These are phyloP conservation scores for Porphyrio hochstetteri DNA, from an alignment of 2,113 vertebrate species.

Conservation along the genomic window DNA sequence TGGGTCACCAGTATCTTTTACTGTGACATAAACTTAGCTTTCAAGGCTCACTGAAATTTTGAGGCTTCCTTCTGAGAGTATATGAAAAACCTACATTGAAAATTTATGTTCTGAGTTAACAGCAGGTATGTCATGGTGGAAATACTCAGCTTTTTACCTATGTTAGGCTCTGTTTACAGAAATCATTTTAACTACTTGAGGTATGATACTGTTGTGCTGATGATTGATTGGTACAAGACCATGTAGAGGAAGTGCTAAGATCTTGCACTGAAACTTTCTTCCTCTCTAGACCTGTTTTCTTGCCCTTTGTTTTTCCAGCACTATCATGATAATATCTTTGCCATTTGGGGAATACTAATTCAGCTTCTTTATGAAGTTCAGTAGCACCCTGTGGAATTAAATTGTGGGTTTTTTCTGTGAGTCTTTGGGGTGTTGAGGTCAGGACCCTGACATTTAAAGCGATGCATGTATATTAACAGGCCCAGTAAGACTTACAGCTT, in stretches of 20 bases:
- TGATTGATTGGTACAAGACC: background rate
- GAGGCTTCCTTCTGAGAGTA: background rate
- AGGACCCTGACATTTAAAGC: background rate
- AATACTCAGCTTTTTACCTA: background rate
- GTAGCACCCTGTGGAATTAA: background rate
- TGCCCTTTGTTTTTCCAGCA: background rate
- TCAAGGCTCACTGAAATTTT: background rate
- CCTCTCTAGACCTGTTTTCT: background rate
- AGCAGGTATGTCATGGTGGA: background rate
- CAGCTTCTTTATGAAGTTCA: background rate
- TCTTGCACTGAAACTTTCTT: background rate
- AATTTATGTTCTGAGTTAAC: background rate
- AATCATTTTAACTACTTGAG: background rate
- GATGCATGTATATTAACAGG: background rate
- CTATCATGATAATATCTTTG: background rate
- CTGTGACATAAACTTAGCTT: background rate
- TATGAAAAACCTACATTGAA: background rate
- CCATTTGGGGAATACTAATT: background rate
- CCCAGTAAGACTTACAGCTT: rapidly evolving
- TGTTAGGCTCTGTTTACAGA: background rate
- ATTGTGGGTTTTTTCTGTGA: background rate
- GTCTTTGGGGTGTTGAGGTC: background rate
- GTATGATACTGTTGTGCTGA: background rate
- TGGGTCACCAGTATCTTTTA: background rate
- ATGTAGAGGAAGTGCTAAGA: background rate